Evolutionary conservation across 64 coral and sea anemone genomes (phyloP), one percentile per base, ranked within the genome.

Genomic region (Pachyseris speciosa): DNA sequence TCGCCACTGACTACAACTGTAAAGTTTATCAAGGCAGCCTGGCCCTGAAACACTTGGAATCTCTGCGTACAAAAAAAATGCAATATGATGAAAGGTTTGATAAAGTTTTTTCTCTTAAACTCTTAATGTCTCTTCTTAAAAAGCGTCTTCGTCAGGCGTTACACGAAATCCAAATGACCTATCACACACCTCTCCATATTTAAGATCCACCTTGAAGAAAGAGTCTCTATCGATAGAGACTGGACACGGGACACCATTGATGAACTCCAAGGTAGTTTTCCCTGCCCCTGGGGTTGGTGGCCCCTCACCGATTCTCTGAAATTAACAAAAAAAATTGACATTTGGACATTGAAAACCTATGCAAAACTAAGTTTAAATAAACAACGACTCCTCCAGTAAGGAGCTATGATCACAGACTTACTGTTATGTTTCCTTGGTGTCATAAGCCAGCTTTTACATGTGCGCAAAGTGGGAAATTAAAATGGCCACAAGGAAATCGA

Each of bases 121-220:
- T n/a, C n/a, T n/a, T n/a, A n/a, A n/a, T n/a, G n/a, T n/a, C n/a
- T n/a, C n/a, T n/a, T n/a, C n/a, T n/a, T n/a, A n/a, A n/a, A n/a
- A n/a, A n/a, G n/a, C n/a, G n/a, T n/a, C n/a, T n/a, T n/a, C n/a
- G n/a, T n/a, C n/a, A n/a, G n/a, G n/a, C n/a, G n/a, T n/a, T n/a
- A n/a, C n/a, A n/a, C n/a, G n/a, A n/a, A n/a, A n/a, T n/a, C n/a
- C n/a, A n/a, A n/a, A n/a, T n/a, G n/a, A n/a, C n/a, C n/a, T n/a
- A n/a, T n/a, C n/a, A 71, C 67, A 32, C 39, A 96, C 94, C 86
- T 89, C 65, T 51, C 90, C 94, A 51, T 90, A 93, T 26, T 74
- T 84, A 0, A 96, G 90, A 3, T 96, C 72, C 20, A 96, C 86
- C 47, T 73, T 93, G 59, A 89, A 93, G 86, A 96, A 96, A 9